Evolutionary conservation across 2,888 invertebrate genomes (phyloP).

Genomic region (Melinaea marsaeus): DNA sequence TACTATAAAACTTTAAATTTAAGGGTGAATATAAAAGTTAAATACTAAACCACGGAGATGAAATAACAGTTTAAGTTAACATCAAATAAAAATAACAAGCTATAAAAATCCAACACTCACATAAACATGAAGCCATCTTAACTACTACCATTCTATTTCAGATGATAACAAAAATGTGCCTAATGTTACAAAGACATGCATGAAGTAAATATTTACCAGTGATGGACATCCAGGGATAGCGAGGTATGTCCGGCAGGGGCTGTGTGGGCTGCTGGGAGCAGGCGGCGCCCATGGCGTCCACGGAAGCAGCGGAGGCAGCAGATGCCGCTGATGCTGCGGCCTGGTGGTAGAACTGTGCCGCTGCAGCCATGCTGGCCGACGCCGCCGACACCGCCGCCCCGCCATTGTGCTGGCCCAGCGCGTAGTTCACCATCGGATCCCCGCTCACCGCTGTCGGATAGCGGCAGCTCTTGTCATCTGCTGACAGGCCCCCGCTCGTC

Average conservation of each 20-base stretch:
- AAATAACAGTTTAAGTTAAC: neutral
- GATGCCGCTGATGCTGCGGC: constrained; percentile 86
- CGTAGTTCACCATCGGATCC: constrained; percentile 89
- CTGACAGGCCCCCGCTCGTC: constrained; percentile 82
- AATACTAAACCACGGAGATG: neutral
- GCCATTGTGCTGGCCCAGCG: constrained; percentile 86
- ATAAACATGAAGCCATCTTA: neutral
- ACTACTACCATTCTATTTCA: no score
- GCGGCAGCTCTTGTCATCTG: constrained; percentile 88
- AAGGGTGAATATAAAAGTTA: neutral
- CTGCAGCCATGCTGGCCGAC: constrained; percentile 81
- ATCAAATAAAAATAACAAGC: neutral
- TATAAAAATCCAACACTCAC: constrained; percentile 10
- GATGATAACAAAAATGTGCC: no score
- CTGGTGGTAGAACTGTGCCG: constrained; percentile 94
- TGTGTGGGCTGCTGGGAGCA: constrained; percentile 90
- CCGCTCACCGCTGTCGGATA: constrained; percentile 82
- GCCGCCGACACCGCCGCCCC: constrained; percentile 83
- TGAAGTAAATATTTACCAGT: constrained; percentile 85
- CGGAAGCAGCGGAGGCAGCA: constrained; percentile 85
- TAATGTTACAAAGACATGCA: constrained; percentile 47
- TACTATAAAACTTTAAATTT: no score
- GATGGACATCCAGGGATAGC: constrained; percentile 98
- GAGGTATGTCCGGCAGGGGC: constrained; percentile 93
- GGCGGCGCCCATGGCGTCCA: constrained; percentile 89